phyloP scores from a whole-genome alignment of 2,888 invertebrate species.

The Trichacis sp. region DNA sequence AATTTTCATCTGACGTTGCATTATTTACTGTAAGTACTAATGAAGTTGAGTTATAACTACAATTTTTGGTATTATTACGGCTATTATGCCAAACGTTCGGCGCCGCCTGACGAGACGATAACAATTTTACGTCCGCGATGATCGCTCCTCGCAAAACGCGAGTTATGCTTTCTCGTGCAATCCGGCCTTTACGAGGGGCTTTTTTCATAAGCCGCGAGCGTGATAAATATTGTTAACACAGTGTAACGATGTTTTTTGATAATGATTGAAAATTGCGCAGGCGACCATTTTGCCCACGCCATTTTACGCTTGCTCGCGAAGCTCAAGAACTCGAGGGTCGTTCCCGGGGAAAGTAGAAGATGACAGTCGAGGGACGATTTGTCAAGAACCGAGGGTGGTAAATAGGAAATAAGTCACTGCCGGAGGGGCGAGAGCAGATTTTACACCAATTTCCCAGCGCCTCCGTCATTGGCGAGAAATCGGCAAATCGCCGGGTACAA shows the following conservation, averaged over 20 bases:
- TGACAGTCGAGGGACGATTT: conserved; percentile 38
- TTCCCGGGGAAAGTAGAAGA: conserved; percentile 24
- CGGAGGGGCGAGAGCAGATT: conserved; percentile 64
- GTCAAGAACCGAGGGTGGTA: conserved; percentile 53
- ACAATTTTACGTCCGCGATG: conserved; percentile 31
- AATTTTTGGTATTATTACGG: conserved; percentile 18
- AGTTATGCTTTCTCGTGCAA: conserved; percentile 3
- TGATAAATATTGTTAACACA: too few species aligned
- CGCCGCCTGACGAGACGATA: conserved; percentile 27
- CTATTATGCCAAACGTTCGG: conserved; percentile 26
- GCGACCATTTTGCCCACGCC: conserved; percentile 51
- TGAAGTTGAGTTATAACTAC: conserved; percentile 22
- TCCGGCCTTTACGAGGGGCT: not conserved
- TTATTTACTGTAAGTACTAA: conserved; percentile 13
- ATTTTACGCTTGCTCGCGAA: conserved; percentile 58
- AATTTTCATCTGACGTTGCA: not conserved
- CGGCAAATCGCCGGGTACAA: conserved; percentile 61
- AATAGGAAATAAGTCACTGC: conserved; percentile 68
- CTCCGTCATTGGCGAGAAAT: conserved; percentile 66
- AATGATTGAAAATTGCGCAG: not conserved
- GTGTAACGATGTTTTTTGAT: too few species aligned
- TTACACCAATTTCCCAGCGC: conserved; percentile 65
- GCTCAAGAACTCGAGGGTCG: conserved; percentile 46
- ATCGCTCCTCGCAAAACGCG: not conserved
- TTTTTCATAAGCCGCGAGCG: too few species aligned